Evolutionary conservation across 2,888 invertebrate species (phyloP), one percentile per base, ranked within the genome.

Genomic region (Metellina segmentata): DNA sequence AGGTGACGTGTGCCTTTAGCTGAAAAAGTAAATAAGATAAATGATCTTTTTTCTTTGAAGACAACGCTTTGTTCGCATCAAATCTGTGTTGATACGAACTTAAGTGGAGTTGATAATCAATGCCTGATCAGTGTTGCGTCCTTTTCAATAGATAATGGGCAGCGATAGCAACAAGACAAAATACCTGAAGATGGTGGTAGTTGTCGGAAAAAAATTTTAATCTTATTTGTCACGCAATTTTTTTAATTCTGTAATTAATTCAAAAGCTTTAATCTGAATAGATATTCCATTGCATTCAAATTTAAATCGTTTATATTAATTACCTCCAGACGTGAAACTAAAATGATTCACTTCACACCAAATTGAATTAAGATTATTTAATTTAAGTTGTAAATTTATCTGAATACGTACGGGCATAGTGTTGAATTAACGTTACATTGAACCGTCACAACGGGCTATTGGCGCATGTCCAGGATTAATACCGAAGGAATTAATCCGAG

Each of bases 31-130:
- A 85, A 90, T 85, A 90, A 90, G 90, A 90, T 90, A 90, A 90
- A 9, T 34, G 72, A 85, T 85, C 79, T 86, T 48, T 87, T 72
- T 71, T 79, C 85, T 78, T 81, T 34, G 48, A 90, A 90, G 48
- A 85, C 34, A 85, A 74, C 49, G 51, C 90, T 90, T 90, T 90
- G 90, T 90, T 90, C 85, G 82, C 89, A 78, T 83, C 89, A 78
- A 89, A 83, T 89, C 83, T 82, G 82, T 69, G 75, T 89, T 89
- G 89, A 89, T 89, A 89, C 48, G 82, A 51, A 89, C 49, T 89
- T 49, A 89, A 89, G 82, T 82, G 81, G 34, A 61, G 9, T 51
- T 70, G 89, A 82, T 89, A 81, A 82, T 74, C 81, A 51, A 74
- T 20, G 13, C 49, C 34, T 19, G 49, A 82, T 89, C 88, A 53